Evolutionary conservation across 2,113 vertebrate genomes (phyloP), one percentile per base, ranked within the genome.

Genomic region (Vidua chalybeata): DNA sequence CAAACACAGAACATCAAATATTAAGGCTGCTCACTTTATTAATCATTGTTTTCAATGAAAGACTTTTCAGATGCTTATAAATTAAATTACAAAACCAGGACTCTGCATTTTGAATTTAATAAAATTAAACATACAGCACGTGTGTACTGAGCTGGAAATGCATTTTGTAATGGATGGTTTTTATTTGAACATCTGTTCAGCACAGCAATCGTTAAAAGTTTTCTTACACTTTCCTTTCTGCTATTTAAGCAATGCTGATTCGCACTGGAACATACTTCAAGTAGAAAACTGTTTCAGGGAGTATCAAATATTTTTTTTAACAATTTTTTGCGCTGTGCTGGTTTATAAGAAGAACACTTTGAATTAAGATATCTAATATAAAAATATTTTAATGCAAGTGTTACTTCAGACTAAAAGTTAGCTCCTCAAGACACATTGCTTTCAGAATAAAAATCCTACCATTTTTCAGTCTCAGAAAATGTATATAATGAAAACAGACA

Each of bases 141-240:
- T 73, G 46, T 76, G 63, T 59, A 64, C 35, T 93, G 69, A 72
- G 88, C 52, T 87, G 62, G 39, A 94, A 92, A 31, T 78, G n/a
- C 11, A 21, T 91, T 96, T 66, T 89, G 31, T 94, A 68, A 37
- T 75, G 54, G n/a, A 28, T 72, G 37, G 4, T 4, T 91, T 84
- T 87, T 75, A 75, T 79, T 87, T 87, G 59, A 89, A 83, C 93
- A 83, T 73, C 59, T 90, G 84, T 91, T 95, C 72, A 66, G 33
- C 0, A 0, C 26, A 69, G 58, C 35, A 73, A 2, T 87, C 0
- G 0, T 90, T 87, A 37, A 35, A 94, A 89, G 37, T 68, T 82
- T 91, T 56, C n/a, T 78, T 92, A 74, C 39, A 30, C 24, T 92
- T 37, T 84, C 37, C 31, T 80, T 92, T 94, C 67, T 83, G 54